phyloP scores from a whole-genome alignment of 2,888 invertebrate genomes.

The Calephelis perditalis region DNA sequence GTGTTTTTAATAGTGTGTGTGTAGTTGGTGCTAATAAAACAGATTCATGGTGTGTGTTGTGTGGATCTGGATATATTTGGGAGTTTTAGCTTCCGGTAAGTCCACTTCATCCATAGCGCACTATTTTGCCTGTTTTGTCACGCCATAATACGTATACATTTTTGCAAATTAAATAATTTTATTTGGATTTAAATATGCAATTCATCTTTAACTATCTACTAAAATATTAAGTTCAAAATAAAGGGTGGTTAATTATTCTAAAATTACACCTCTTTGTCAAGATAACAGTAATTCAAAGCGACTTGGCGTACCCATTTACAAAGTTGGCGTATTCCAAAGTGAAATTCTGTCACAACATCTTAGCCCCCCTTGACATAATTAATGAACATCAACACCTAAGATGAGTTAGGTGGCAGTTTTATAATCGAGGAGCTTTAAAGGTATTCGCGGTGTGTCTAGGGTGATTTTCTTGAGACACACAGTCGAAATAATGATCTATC shows the following conservation, averaged over 20 bases:
- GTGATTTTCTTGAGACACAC: slow-evolving; percentile 9
- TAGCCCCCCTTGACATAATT: slow-evolving; percentile 50
- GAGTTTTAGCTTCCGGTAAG: no score
- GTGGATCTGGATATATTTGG: no score
- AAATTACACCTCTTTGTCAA: slow-evolving; percentile 23
- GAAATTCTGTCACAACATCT: slow-evolving; percentile 57
- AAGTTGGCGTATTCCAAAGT: slow-evolving; percentile 47
- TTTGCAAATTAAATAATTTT: no score
- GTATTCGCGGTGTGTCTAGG: not conserved
- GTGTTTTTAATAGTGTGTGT: no score
- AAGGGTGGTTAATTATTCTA: slow-evolving; percentile 14
- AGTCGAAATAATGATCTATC: slow-evolving; percentile 28
- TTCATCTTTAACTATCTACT: no score
- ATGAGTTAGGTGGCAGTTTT: slow-evolving; percentile 54
- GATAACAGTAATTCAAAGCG: slow-evolving; percentile 29
- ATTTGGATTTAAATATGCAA: no score
- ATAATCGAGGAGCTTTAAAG: slow-evolving; percentile 40
- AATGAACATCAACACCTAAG: slow-evolving; percentile 66
- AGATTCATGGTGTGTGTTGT: no score
- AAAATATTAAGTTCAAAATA: not conserved
- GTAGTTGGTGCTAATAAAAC: no score
- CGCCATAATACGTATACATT: no score
- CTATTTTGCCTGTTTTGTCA: no score
- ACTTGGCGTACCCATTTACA: slow-evolving; percentile 35
- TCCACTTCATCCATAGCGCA: no score